A percentile compares a stretch with the other conserved stretches of the same genome.
phyloP scores from a whole-genome alignment of 2,888 invertebrate species.

The Caenorhabditis wallacei region DNA sequence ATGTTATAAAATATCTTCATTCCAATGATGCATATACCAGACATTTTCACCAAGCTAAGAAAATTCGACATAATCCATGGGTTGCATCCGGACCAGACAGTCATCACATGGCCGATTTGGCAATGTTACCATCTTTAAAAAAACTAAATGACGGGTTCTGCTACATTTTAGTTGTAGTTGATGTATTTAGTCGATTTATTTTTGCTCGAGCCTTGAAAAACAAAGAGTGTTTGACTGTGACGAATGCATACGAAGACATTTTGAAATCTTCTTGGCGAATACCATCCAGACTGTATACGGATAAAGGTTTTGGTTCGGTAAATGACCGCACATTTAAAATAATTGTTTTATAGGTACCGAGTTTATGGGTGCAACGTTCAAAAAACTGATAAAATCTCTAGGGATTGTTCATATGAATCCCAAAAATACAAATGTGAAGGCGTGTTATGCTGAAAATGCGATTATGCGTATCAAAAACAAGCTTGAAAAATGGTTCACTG shows the following conservation, averaged over 20 bases:
- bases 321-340: too few relatives aligned
- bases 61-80: conserved; percentile 18
- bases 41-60: conserved; percentile 1
- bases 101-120: conserved; percentile 39
- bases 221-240: conserved; percentile 11
- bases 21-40: conserved; percentile 7
- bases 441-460: conserved; percentile 44
- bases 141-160: too few relatives aligned
- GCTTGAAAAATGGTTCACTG: conserved; percentile 32
- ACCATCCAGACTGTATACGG: background rate
- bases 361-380: conserved; percentile 31
- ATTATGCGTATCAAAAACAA: conserved; percentile 44
- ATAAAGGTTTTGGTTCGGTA: too few relatives aligned
- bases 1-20: conserved; percentile 10
- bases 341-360: conserved; percentile 21
- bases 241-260: conserved; percentile 13
- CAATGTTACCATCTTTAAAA: conserved; percentile 19
- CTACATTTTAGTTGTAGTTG: conserved; percentile 30
- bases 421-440: conserved; percentile 40
- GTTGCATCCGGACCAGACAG: conserved; percentile 20
- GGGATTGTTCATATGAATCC: conserved; percentile 25
- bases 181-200: conserved; percentile 25
- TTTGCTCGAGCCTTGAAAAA: conserved; percentile 19
- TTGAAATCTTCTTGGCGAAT: background rate
- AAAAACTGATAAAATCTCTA: background rate